A percentile compares a stretch with the other conserved stretches of the same genome.
Conservation (phyloP, 2,797 vertebrate species). For the Tinamus major region DNA sequence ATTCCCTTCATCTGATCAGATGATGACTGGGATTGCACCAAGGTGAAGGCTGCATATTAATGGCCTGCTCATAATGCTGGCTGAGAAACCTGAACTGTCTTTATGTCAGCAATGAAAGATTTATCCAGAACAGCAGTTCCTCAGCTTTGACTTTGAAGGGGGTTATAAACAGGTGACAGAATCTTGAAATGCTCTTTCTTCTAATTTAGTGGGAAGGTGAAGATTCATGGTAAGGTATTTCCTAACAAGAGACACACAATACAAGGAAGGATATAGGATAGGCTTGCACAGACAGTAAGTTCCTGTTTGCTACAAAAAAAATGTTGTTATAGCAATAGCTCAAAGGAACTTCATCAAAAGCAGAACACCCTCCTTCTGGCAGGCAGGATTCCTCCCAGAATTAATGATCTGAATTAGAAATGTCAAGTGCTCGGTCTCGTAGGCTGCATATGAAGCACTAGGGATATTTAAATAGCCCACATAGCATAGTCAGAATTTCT, state of each 20-base stretch:
- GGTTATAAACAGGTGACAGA: neutral
- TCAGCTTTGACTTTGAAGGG: neutral
- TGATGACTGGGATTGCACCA: neutral
- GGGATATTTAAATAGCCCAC: neutral
- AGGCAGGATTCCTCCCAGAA: neutral
- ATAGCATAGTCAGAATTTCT: neutral
- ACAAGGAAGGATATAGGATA: neutral
- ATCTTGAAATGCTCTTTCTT: neutral
- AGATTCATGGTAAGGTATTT: neutral
- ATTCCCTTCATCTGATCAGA: constrained; percentile 34
- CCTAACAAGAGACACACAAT: neutral
- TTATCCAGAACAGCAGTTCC: neutral
- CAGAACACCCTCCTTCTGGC: neutral
- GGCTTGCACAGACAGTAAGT: neutral
- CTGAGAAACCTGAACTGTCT: neutral
- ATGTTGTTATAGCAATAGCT: neutral
- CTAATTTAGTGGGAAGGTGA: neutral
- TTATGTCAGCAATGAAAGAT: neutral
- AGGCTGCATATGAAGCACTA: neutral
- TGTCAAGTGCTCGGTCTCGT: neutral
- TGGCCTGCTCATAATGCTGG: neutral
- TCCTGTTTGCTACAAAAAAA: neutral
- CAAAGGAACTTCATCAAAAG: neutral
- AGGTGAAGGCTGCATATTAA: constrained; percentile 3
- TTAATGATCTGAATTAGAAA: neutral